Evolutionary conservation across 1,140 invertebrate species (phyloP).

Genomic region (Drosophila biarmipes): DNA sequence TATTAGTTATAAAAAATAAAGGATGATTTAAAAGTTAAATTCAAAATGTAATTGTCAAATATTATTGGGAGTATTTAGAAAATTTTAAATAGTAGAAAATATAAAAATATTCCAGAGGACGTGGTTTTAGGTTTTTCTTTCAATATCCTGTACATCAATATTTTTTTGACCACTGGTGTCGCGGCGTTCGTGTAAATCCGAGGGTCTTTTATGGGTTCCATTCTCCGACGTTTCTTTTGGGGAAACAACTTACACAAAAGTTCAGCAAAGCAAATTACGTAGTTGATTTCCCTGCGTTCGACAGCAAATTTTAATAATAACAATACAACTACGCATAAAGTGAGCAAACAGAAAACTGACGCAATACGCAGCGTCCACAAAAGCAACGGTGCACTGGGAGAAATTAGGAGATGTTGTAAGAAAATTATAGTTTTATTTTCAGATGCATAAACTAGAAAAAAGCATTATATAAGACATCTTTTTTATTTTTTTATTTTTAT

Average conservation of each 20-base stretch:
- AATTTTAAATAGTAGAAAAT: too few relatives aligned
- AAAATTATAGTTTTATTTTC: neutral
- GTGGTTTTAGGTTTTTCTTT: too few relatives aligned
- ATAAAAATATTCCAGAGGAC: too few relatives aligned
- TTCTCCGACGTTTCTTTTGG: neutral
- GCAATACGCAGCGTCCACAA: slow-evolving; percentile 1
- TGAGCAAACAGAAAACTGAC: slow-evolving; percentile 11
- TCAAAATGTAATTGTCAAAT: too few relatives aligned
- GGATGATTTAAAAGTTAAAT: too few relatives aligned
- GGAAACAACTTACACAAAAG: slow-evolving; percentile 5
- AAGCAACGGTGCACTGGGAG: neutral
- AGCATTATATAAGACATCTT: too few relatives aligned
- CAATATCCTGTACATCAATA: neutral
- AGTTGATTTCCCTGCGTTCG: slow-evolving; percentile 10
- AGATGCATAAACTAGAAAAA: too few relatives aligned
- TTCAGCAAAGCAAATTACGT: slow-evolving; percentile 12
- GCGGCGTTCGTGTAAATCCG: neutral
- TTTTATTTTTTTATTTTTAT: too few relatives aligned
- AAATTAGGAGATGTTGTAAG: neutral
- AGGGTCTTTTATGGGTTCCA: neutral
- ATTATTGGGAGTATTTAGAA: too few relatives aligned
- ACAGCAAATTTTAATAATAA: slow-evolving; percentile 10
- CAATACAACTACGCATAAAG: slow-evolving; percentile 4
- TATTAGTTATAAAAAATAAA: too few relatives aligned
- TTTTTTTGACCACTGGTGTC: neutral